phyloP scores from a whole-genome alignment of 1,140 invertebrate genomes.

The Battus philenor region DNA sequence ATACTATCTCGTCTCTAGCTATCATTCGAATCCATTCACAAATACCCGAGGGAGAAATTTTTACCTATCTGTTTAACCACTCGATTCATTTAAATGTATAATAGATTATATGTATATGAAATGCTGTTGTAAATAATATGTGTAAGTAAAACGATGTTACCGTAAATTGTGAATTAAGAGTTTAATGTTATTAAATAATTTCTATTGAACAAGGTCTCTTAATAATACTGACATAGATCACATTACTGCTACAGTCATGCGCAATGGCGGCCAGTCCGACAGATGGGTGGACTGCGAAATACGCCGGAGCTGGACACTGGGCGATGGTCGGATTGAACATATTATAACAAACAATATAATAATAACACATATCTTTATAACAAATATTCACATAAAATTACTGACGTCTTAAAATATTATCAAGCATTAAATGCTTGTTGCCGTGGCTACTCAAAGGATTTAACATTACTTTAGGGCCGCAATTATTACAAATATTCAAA shows the following conservation, averaged over 20 bases:
- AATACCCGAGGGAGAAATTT: constrained; percentile 3
- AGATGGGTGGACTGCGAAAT: neutral
- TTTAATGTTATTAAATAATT: constrained; percentile 76
- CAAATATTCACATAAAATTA: no score
- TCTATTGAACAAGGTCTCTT: constrained; percentile 67
- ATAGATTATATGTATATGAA: constrained; percentile 60
- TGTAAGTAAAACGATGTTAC: constrained; percentile 75
- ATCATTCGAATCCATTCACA: constrained; percentile 2
- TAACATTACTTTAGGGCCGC: no score
- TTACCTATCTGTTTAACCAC: constrained; percentile 22
- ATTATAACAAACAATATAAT: no score
- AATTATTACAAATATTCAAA: no score
- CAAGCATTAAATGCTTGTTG: no score
- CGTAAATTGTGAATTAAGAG: constrained; percentile 74
- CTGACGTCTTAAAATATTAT: no score
- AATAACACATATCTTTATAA: no score
- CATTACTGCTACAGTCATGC: constrained; percentile 39
- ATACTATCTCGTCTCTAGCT: neutral
- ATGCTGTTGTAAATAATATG: constrained; percentile 70
- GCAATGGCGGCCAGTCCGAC: constrained; percentile 8
- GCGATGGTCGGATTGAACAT: no score
- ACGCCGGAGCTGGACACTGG: neutral
- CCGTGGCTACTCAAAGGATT: no score
- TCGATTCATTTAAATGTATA: constrained; percentile 40
- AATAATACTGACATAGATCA: constrained; percentile 73